These are phyloP conservation scores for Coryphaenoides rupestris DNA, from an alignment of 2,113 vertebrate species.

Conservation along the genomic window DNA sequence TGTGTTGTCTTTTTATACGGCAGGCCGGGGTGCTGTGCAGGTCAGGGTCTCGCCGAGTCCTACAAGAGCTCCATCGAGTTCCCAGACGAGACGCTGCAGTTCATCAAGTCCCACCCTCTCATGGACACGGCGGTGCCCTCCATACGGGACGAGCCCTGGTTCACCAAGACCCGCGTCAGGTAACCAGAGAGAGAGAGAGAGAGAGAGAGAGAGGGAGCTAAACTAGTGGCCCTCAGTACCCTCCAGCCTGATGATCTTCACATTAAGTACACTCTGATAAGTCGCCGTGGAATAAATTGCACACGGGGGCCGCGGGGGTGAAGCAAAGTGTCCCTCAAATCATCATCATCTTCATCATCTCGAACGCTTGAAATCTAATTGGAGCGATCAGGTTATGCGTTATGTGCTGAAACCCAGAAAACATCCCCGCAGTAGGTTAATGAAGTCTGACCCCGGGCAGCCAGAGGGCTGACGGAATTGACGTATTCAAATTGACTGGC, in stretches of 20 bases:
- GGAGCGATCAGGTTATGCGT: background rate
- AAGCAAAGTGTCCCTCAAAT: background rate
- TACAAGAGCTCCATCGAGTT: slow-evolving; percentile 94
- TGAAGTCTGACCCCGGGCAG: background rate
- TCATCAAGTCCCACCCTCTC: slow-evolving; percentile 97
- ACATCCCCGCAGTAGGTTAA: background rate
- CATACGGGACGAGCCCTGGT: slow-evolving; percentile 91
- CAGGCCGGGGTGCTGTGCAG: slow-evolving; percentile 95
- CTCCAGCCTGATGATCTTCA: too few relatives aligned
- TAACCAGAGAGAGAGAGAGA: slow-evolving; percentile 41
- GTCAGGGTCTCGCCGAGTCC: slow-evolving; percentile 85
- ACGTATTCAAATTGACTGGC: slow-evolving; percentile 12
- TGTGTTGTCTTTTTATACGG: slow-evolving; percentile 23
- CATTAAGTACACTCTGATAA: background rate
- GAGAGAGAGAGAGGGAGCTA: too few relatives aligned
- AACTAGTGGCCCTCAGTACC: too few relatives aligned
- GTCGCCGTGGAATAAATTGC: background rate
- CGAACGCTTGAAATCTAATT: background rate
- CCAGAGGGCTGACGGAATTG: background rate
- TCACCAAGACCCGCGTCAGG: slow-evolving; percentile 98
- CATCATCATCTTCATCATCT: background rate
- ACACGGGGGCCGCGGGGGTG: background rate
- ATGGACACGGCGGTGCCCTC: slow-evolving; percentile 94
- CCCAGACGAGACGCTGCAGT: slow-evolving; percentile 92
- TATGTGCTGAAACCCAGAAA: background rate